These are phyloP conservation scores for Platyrinchus mystaceus DNA, from an alignment of 2,797 vertebrate genomes.

Conservation along the genomic window DNA sequence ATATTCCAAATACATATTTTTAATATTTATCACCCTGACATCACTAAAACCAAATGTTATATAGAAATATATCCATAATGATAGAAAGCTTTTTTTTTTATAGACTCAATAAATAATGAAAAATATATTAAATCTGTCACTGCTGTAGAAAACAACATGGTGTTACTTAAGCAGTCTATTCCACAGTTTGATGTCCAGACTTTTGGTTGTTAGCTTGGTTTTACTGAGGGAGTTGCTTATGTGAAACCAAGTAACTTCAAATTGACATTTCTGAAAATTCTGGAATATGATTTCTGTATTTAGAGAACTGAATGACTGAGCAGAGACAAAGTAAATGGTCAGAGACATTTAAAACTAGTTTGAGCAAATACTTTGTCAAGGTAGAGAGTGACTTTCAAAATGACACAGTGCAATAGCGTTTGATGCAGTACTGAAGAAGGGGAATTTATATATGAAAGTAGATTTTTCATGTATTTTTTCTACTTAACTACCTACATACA, in stretches of 20 bases:
- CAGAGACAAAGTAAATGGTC: neutral
- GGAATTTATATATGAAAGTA: neutral
- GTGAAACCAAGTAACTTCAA: neutral
- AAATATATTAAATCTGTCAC: neutral
- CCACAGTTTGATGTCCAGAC: neutral
- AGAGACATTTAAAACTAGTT: neutral
- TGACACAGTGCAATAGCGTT: neutral
- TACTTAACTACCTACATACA: neutral
- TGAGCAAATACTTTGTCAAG: neutral
- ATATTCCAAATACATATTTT: neutral
- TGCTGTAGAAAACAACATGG: neutral
- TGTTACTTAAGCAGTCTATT: neutral
- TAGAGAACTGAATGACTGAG: neutral
- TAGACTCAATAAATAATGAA: neutral
- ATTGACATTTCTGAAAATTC: neutral
- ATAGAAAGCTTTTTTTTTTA: neutral
- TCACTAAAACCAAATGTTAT: neutral
- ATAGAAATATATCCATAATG: neutral
- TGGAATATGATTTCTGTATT: neutral
- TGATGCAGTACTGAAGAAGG: neutral
- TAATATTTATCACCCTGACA: neutral
- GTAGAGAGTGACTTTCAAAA: neutral
- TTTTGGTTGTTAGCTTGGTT: neutral
- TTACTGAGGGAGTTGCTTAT: neutral
- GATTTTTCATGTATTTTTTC: neutral